Conservation (phyloP, 2,113 vertebrate genomes). For the Ibidorhyncha struthersii region DNA sequence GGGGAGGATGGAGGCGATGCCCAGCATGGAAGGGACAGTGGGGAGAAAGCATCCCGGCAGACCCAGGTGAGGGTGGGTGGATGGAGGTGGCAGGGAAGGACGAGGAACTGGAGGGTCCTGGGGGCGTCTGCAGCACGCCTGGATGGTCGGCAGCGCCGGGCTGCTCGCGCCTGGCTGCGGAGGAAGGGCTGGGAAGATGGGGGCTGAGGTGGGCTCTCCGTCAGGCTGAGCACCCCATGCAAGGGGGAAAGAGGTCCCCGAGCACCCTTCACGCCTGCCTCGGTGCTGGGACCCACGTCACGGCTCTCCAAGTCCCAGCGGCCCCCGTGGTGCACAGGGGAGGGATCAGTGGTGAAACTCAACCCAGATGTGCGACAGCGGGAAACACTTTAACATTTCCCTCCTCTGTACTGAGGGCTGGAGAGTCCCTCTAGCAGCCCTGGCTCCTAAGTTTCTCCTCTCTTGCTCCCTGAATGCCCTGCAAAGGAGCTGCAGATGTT, state of each 20-base stretch:
- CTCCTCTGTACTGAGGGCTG: background rate
- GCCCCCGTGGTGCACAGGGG: accelerated
- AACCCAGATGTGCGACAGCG: constrained; percentile 4
- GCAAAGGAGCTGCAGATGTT: background rate
- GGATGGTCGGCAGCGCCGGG: background rate
- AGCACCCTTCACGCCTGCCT: background rate
- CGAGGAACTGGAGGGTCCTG: accelerated
- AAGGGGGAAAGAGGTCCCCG: accelerated
- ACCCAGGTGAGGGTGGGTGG: accelerated
- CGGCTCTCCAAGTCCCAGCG: background rate
- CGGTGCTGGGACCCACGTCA: accelerated
- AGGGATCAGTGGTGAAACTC: background rate
- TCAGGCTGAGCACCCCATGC: accelerated
- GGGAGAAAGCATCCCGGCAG: background rate
- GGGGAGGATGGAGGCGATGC: background rate
- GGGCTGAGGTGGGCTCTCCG: background rate
- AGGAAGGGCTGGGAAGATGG: background rate
- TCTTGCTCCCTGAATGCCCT: background rate
- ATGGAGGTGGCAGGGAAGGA: background rate
- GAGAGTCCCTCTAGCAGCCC: background rate
- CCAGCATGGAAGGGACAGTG: background rate
- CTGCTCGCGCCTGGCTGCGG: accelerated
- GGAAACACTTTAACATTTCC: background rate
- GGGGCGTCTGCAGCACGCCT: background rate
- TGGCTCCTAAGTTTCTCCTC: background rate